These are phyloP conservation scores for Laticauda laticaudata DNA, from an alignment of 2,113 vertebrate genomes.

Conservation along the genomic window DNA sequence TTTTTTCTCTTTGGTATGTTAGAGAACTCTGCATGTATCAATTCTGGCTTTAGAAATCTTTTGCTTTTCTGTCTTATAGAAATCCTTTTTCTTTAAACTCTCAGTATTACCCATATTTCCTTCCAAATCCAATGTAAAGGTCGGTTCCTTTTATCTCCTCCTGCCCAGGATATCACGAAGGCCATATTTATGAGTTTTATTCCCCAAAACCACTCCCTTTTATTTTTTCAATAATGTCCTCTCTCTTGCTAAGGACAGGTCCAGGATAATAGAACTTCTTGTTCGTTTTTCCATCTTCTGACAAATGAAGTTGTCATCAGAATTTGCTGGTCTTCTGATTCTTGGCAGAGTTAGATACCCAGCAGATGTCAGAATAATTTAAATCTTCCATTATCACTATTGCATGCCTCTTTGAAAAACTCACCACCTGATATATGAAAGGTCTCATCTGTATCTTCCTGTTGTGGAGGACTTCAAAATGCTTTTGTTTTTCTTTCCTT, in stretches of 20 bases:
- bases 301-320: neutral
- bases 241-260: neutral
- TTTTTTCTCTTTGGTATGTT: neutral
- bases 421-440: neutral
- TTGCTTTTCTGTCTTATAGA: neutral
- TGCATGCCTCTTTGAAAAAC: neutral
- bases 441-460: neutral
- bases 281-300: neutral
- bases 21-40: neutral
- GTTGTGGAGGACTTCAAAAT: neutral
- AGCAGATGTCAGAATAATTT: neutral
- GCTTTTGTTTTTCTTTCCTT: neutral
- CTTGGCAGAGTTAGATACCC: neutral
- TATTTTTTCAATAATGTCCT: neutral
- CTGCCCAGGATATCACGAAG: neutral
- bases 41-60: neutral
- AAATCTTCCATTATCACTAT: neutral
- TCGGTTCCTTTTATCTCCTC: neutral
- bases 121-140: neutral
- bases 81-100: neutral
- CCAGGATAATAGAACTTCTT: neutral
- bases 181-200: neutral
- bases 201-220: neutral
- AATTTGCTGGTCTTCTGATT: neutral
- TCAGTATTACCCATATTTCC: neutral